Evolutionary conservation across 2,113 vertebrate genomes (phyloP).

Genomic region (Chelonoidis abingdonii): DNA sequence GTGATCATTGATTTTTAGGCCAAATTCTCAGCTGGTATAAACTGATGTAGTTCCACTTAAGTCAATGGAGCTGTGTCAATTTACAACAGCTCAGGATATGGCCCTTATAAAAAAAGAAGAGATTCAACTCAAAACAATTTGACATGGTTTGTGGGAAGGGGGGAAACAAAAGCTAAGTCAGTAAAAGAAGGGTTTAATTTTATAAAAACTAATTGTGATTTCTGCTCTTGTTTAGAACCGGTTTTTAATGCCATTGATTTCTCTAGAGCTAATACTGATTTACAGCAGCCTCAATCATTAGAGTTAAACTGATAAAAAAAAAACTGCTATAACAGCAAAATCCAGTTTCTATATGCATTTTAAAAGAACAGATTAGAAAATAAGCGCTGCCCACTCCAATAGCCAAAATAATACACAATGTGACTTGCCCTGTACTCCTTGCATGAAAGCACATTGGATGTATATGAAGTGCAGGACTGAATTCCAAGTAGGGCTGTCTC

Average conservation of each 20-base stretch:
- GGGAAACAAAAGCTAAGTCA: not conserved
- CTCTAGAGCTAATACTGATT: not conserved
- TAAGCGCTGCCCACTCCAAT: not conserved
- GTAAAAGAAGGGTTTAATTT: not conserved
- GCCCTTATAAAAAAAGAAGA: not conserved
- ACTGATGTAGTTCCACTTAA: not conserved
- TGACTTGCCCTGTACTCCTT: not conserved
- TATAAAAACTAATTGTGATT: not conserved
- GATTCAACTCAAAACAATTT: not conserved
- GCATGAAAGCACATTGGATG: fast-evolving
- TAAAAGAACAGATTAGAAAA: not conserved
- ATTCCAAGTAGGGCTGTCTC: not conserved
- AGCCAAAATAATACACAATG: not conserved
- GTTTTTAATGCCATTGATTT: not conserved
- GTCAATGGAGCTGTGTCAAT: not conserved
- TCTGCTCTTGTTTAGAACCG: not conserved
- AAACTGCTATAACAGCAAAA: not conserved
- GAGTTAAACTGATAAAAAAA: not conserved
- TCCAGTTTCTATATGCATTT: not conserved
- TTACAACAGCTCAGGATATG: not conserved
- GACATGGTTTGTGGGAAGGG: not conserved
- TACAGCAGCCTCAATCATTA: not conserved
- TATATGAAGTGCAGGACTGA: fast-evolving
- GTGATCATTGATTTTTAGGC: not conserved
- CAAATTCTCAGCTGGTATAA: not conserved